These are phyloP conservation scores for Scaptomyza hsui DNA, from an alignment of 1,140 invertebrate species.

Conservation along the genomic window DNA sequence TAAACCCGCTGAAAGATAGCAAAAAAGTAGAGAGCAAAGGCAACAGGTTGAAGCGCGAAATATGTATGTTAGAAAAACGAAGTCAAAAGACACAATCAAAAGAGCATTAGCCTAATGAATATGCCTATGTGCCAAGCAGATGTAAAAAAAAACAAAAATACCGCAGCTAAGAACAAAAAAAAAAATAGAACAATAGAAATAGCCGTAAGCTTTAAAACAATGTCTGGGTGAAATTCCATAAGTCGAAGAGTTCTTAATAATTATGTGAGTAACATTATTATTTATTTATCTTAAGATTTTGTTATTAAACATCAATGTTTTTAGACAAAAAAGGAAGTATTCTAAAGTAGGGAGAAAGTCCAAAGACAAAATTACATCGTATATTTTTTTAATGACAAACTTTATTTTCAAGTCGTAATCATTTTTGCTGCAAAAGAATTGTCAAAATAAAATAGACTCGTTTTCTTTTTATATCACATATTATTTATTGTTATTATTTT, in stretches of 20 bases:
- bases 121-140: no score
- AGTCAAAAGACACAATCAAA: neutral
- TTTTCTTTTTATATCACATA: slow-evolving; percentile 70
- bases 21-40: neutral
- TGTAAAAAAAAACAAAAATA: neutral
- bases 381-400: no score
- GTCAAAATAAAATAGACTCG: neutral
- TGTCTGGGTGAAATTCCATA: neutral
- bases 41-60: neutral
- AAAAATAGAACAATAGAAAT: neutral
- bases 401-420: no score
- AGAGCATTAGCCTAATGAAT: slow-evolving; percentile 1
- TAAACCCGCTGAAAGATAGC: neutral
- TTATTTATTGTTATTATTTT: slow-evolving; percentile 56
- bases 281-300: no score
- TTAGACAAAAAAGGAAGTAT: no score
- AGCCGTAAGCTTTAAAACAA: no score
- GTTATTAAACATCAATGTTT: no score
- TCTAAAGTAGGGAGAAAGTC: no score
- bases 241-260: neutral
- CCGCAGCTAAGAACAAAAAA: neutral
- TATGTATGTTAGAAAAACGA: neutral
- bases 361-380: no score
- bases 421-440: no score
- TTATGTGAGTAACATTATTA: neutral